phyloP scores from a whole-genome alignment of 2,888 invertebrate genomes.

The Pristionchus maxplancki region DNA sequence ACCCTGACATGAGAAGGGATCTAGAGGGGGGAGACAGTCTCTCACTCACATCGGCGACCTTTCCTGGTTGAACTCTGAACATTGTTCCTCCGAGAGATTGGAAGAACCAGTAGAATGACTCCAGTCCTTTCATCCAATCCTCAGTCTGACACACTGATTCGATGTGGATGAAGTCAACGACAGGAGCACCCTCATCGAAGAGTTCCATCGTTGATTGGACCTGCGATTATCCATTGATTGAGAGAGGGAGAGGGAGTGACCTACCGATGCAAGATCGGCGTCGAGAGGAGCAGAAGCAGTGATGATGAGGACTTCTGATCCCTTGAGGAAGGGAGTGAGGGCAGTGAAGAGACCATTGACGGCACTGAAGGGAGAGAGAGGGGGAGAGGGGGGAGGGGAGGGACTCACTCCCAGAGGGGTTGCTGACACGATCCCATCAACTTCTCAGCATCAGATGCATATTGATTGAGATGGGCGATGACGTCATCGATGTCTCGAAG shows the following conservation, averaged over 20 bases:
- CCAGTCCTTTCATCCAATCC: not conserved
- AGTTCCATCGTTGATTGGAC: not conserved
- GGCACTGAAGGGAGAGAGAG: not conserved
- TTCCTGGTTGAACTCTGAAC: not conserved
- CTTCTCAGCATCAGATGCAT: not conserved
- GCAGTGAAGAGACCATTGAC: not conserved
- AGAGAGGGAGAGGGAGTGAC: not conserved
- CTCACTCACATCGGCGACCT: constrained; percentile 13
- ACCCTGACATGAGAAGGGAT: not conserved
- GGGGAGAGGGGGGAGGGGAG: not conserved
- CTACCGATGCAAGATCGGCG: not conserved
- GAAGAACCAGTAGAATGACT: constrained; percentile 17
- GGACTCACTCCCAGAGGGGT: constrained; percentile 33
- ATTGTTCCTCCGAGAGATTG: constrained; percentile 7
- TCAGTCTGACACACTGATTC: constrained; percentile 2
- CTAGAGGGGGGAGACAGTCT: not conserved
- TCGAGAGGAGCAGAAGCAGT: constrained; percentile 37
- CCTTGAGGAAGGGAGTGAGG: not conserved
- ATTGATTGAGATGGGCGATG: not conserved
- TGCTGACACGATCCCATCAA: constrained; percentile 16
- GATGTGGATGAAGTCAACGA: constrained; percentile 47
- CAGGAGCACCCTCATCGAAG: not conserved
- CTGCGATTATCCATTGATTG: not conserved
- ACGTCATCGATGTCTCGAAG: not conserved
- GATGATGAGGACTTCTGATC: constrained; percentile 44